Percentiles rank a stretch among this genome's conserved stretches.
phyloP scores from a whole-genome alignment of 2,888 invertebrate genomes.

The Diachrysia chrysitis region DNA sequence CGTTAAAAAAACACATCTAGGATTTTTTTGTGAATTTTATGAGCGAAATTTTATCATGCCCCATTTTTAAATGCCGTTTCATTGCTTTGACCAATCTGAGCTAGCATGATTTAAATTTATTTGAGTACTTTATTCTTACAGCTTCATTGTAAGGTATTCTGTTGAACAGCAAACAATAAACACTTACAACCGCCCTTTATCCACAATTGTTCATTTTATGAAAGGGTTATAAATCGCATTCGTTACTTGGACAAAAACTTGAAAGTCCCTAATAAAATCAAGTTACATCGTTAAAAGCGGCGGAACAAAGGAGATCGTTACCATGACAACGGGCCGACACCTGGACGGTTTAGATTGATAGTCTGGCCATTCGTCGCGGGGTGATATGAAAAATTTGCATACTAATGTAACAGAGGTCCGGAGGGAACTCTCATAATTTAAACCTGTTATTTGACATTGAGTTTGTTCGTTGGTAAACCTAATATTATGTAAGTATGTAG shows the following conservation, averaged over 20 bases:
- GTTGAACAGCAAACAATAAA: conserved; percentile 5
- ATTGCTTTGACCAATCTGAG: neutral
- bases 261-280: conserved; percentile 50
- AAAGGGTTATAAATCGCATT: conserved; percentile 57
- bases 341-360: conserved; percentile 75
- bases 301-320: conserved; percentile 66
- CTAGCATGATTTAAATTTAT: conserved; percentile 39
- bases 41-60: neutral
- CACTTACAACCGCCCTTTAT: conserved; percentile 26
- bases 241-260: conserved; percentile 53
- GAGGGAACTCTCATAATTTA: conserved; percentile 67
- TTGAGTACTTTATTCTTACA: conserved; percentile 3
- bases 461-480: conserved; percentile 8
- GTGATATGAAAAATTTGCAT: conserved; percentile 81
- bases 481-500: too few species aligned
- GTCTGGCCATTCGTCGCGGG: conserved; percentile 67
- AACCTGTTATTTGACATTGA: conserved; percentile 61
- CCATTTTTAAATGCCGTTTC: neutral
- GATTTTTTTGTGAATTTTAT: conserved; percentile 35
- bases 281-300: conserved; percentile 56
- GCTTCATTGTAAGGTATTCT: conserved; percentile 13
- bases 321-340: conserved; percentile 75
- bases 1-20: conserved; percentile 30
- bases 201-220: conserved; percentile 47
- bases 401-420: conserved; percentile 73